These are phyloP conservation scores for Myotis myotis DNA, from an alignment of 2,797 vertebrate genomes.

Conservation along the genomic window DNA sequence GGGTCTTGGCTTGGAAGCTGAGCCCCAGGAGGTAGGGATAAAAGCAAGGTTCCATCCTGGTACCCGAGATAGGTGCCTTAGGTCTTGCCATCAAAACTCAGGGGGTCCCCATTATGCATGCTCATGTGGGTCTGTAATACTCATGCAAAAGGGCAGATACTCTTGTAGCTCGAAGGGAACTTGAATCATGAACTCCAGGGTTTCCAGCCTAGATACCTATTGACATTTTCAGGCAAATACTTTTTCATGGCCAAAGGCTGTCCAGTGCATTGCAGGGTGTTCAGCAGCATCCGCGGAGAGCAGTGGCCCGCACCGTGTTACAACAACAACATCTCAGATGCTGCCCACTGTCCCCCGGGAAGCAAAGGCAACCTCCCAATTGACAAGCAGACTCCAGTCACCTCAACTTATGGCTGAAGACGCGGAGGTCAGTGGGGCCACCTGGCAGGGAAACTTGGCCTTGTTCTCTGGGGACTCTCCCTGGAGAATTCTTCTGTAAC, in stretches of 20 bases:
- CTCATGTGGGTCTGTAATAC: background rate
- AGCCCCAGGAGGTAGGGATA: background rate
- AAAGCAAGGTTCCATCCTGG: background rate
- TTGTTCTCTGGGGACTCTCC: background rate
- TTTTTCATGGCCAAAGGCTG: background rate
- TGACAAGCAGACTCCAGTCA: conserved; percentile 23
- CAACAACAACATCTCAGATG: background rate
- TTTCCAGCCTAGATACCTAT: background rate
- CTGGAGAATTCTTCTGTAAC: background rate
- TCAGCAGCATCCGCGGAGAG: background rate
- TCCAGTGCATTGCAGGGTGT: background rate
- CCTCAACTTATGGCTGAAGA: background rate
- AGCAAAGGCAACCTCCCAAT: background rate
- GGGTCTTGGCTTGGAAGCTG: background rate
- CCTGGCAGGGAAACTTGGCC: background rate
- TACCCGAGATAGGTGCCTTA: background rate
- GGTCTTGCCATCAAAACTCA: background rate
- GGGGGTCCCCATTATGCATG: background rate
- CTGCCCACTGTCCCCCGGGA: background rate
- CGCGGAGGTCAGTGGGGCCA: background rate
- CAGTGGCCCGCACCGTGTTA: background rate
- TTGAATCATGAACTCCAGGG: background rate
- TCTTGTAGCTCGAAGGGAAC: background rate
- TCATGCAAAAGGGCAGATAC: background rate
- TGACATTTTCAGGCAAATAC: background rate